Conservation (phyloP, 2,113 vertebrate genomes). For the Echinops telfairi region DNA sequence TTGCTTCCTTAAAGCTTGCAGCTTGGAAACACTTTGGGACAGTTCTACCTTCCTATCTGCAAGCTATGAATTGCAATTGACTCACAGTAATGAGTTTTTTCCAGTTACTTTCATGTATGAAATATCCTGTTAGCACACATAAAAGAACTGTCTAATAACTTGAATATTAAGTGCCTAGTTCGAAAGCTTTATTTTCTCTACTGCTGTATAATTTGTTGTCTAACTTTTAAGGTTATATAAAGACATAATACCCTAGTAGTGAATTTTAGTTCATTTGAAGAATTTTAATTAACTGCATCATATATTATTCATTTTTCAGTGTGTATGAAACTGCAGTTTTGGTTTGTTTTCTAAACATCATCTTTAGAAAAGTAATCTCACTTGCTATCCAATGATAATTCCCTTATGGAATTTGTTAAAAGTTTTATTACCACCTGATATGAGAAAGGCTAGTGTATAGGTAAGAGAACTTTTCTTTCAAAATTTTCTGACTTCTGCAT, state of each 20-base stretch:
- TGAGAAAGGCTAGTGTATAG: conserved; percentile 19
- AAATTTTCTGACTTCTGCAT: conserved; percentile 61
- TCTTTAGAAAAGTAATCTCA: conserved; percentile 37
- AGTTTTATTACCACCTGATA: conserved; percentile 56
- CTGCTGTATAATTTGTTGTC: neutral
- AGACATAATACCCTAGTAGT: neutral
- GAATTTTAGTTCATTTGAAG: conserved; percentile 52
- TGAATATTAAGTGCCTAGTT: neutral
- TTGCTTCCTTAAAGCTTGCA: too few species aligned
- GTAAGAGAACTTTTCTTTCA: conserved; percentile 42
- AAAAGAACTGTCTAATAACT: neutral
- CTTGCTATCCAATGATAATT: conserved; percentile 21
- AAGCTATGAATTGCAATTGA: too few species aligned
- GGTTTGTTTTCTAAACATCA: neutral
- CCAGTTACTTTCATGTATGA: neutral
- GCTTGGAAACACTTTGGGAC: too few species aligned
- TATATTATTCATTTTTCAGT: neutral
- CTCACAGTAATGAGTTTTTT: too few species aligned
- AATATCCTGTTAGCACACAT: neutral
- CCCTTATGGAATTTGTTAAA: neutral
- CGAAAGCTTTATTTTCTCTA: neutral
- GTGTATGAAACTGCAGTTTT: conserved; percentile 44
- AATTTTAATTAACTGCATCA: conserved; percentile 26
- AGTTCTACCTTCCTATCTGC: too few species aligned
- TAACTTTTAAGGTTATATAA: conserved; percentile 40